Base-by-base conservation (phyloP, 2,888 invertebrate genomes). In the Conistra vaccinii region DNA sequence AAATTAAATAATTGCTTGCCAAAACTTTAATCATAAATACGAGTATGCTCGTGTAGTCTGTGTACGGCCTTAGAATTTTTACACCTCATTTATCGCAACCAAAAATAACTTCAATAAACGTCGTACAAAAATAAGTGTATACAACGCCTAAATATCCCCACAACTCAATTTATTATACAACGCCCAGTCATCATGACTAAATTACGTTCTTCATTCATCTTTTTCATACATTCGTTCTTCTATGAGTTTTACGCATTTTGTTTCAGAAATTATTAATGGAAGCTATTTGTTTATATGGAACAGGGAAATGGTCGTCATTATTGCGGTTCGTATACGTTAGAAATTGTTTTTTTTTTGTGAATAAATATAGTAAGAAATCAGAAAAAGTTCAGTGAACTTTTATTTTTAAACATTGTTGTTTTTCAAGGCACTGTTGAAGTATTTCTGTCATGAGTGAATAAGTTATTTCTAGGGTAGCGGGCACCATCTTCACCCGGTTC, bases 151-250 rank as follows among this genome's bases (percentile, higher is more conserved):
- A 53, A 63, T 58, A 67, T 32, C 35, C 4, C 42, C 12, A 35
- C n/a, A 32, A 32, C 39, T 70, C 60, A 76, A 70, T 76, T 68
- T 73, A 69, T 62, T 17, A 75, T 3, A 20, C 20, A 32, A 55
- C 65, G 75, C 53, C 65, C 26, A 81, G 55, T 81, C 81, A 80
- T 81, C 73, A 80, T 69, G 79, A 72, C 86, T 76, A 72, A 73
- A 81, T 83, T 78, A 75, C 45, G 35, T 42, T 29, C 57, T 76
- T 81, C 79, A 83, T 87, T 87, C 77, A 85, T 87, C 85, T 76
- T 62, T 39, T 63, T 67, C 58, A 51, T 48, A 70, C 70, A 55
- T 61, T 73, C 45, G 29, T 69, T 76, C 55, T 73, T 75, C 39
- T 63, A 60, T 60, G 39, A 57, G 35, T 77, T 65, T 55, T 39